Evolutionary conservation across 2,888 invertebrate genomes (phyloP), one percentile per base, ranked within the genome.

Genomic region (Microctonus hyperodae): DNA sequence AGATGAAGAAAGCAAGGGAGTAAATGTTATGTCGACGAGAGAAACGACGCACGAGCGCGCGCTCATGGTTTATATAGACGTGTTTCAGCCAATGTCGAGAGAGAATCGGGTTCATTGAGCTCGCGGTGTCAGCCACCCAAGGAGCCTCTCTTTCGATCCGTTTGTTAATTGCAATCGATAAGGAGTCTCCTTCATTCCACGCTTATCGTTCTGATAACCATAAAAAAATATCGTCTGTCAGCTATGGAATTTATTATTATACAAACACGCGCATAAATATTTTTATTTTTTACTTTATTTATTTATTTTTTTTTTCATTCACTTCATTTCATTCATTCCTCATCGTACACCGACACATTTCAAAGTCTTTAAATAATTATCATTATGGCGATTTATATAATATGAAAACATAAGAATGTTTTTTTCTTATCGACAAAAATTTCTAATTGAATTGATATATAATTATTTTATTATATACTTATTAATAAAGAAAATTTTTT

Each of bases 141-240:
- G 60, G 55, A 61, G 60, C 60, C 31, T 44, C 44, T 61, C 61
- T 48, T 44, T 60, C 56, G 55, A 61, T 55, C 55, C 60, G 75
- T 77, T 77, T 77, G 80, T 80, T 81, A 80, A 80, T 80, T 80
- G 78, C 77, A 72, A 71, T 74, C 75, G 78, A 79, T 78, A 77
- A 73, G 44, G 44, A 44, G 70, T 56, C 60, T 61, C 59, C 59
- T 65, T 65, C 65, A 59, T 59, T 59, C 59, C 65, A 53, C 33
- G 33, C 64, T 65, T 65, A 65, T 65, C 64, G 58, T 51, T 58
- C 28, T 58, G 64, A 65, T 65, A 65, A 59, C 64, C 58, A 65
- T 65, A 58, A 65, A 65, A 65, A 65, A 55, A 65, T 65, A 50
- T 58, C 58, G 64, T 55, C 64, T 55, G 55, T 55, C 55, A 55